A percentile compares a stretch with the other conserved stretches of the same genome.
These are phyloP conservation scores for Drosophila kikkawai DNA, from an alignment of 1,140 invertebrate genomes.

Conservation along the genomic window DNA sequence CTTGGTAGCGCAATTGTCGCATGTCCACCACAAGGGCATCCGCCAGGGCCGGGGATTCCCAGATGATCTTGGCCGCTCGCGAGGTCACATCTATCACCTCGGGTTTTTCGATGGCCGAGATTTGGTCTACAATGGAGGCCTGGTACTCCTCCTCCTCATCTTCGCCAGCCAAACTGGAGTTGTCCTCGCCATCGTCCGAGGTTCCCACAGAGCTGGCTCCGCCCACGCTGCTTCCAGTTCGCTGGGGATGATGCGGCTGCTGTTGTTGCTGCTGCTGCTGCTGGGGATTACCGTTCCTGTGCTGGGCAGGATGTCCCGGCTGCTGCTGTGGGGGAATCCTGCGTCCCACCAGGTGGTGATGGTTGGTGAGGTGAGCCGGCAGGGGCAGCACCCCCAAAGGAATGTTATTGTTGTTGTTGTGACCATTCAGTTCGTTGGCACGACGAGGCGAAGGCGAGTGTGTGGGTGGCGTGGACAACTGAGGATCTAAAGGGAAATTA, in stretches of 20 bases:
- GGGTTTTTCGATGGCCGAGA: slow-evolving; percentile 91
- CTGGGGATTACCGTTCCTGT: slow-evolving; percentile 18
- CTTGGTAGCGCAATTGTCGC: slow-evolving; percentile 90
- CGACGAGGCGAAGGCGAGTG: slow-evolving; percentile 78
- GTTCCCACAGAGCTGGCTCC: slow-evolving; percentile 88
- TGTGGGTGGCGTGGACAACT: slow-evolving; percentile 72
- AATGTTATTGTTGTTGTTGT: slow-evolving; percentile 68
- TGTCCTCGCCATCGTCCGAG: slow-evolving; percentile 90
- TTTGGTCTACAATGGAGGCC: slow-evolving; percentile 87
- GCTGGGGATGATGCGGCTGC: slow-evolving; percentile 26
- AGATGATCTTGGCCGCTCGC: slow-evolving; percentile 91
- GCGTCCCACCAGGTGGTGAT: slow-evolving; percentile 32
- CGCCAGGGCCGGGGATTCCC: slow-evolving; percentile 89
- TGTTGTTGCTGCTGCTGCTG: slow-evolving; percentile 24
- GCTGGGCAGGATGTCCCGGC: slow-evolving; percentile 38
- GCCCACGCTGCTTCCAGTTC: slow-evolving; percentile 52
- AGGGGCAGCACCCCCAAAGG: slow-evolving; percentile 39
- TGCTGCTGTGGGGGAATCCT: slow-evolving; percentile 24
- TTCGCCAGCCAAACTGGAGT: slow-evolving; percentile 88
- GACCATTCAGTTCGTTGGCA: slow-evolving; percentile 72
- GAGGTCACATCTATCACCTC: slow-evolving; percentile 92
- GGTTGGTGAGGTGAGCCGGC: slow-evolving; percentile 47
- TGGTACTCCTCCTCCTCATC: slow-evolving; percentile 88
- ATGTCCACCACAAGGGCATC: slow-evolving; percentile 86
- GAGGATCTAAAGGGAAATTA: slow-evolving; percentile 36